Base-by-base conservation (phyloP, 2,888 invertebrate species). In the Lithophane semibrunnea region DNA sequence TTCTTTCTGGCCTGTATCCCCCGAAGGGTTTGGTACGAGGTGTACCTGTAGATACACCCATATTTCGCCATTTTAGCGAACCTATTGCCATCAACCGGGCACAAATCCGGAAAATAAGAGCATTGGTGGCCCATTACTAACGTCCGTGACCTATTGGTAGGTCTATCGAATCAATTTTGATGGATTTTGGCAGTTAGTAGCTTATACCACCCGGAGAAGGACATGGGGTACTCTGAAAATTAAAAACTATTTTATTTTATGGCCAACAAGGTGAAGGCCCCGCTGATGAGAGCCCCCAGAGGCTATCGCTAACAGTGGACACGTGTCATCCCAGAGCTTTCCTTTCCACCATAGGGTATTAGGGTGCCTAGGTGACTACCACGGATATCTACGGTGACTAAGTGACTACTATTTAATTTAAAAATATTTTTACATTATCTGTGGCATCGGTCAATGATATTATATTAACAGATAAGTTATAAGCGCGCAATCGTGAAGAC, bases 111-210 rank as follows among this genome's bases (percentile, higher is more conserved):
- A 49, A 49, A 16, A 49, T 37, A 4, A 16, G 49, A 49, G 5
- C 49, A 49, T 16, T 49, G 16, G 4, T 16, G 16, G 16, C 49
- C 16, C 37, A 37, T 1, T 37, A 37, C 37, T 37, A 37, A 37
- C 37, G 37, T 37, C 37, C 2, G 37, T 2, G 37, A 37, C n/a
- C n/a, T n/a, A n/a, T 37, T 37, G 4, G 37, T 37, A 37, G 37
- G 37, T 37, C 37, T 37, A 37, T 37, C 37, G 37, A 37, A 75
- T 49, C 10, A 3, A 42, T 42, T 49, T 47, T 47, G 24, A 49
- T 58, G 16, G n/a, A 64, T 49, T 49, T 49, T 75, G 56, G 47
- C 75, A 74, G 37, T 21, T 16, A 21, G 8, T 24, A 47, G 13
- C 12, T 73, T 63, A n/a, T n/a, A 44, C 29, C 74, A 24, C 16